Evolutionary conservation across 2,113 vertebrate genomes (phyloP), one percentile per base, ranked within the genome.

Genomic region (Hymenochirus boettgeri): DNA sequence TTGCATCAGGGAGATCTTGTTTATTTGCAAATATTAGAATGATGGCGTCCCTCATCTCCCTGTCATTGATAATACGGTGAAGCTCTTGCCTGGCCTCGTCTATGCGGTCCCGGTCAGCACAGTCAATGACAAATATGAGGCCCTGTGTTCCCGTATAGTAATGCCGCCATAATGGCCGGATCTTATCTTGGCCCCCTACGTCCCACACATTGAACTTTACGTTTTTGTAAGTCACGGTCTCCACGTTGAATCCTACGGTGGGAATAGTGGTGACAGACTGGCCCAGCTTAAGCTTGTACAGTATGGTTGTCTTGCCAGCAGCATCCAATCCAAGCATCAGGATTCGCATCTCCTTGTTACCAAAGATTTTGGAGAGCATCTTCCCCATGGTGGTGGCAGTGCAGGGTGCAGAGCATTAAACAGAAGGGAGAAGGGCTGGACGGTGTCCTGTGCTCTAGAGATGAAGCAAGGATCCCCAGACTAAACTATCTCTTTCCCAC

Each of bases 321-420:
- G 96, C 96, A 74, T 99, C 96, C 75, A 98, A 86, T 79, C 96
- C 96, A 70, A 98, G 85, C 96, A 98, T 98, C 85, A 99, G 81
- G 91, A 99, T 98, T 88, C 96, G 94, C 96, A 99, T 98, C 83
- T 99, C 96, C 89, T 99, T 99, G 92, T 99, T 99, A 75, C 96
- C 95, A 81, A 99, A 98, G 76, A 98, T 98, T 80, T 98, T 99
- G 64, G 96, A 98, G 59, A 99, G 89, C 89, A 97, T 87, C 84
- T 99, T 99, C 84, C 96, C 96, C 95, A 98, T 98, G 79, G 87
- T 93, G 82, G 74, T 15, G 39, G 39, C 39, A 79, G 87, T 75
- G 79, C 77, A 79, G 61, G 79, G 80, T 75, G 81, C 85, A 86
- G 85, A 87, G 83, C 85, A 82, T 83, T 71, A 23, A 24, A 27